A percentile compares a stretch with the other conserved stretches of the same genome.
These are phyloP conservation scores for Tor tambroides DNA, from an alignment of 2,113 vertebrate species.

Conservation along the genomic window DNA sequence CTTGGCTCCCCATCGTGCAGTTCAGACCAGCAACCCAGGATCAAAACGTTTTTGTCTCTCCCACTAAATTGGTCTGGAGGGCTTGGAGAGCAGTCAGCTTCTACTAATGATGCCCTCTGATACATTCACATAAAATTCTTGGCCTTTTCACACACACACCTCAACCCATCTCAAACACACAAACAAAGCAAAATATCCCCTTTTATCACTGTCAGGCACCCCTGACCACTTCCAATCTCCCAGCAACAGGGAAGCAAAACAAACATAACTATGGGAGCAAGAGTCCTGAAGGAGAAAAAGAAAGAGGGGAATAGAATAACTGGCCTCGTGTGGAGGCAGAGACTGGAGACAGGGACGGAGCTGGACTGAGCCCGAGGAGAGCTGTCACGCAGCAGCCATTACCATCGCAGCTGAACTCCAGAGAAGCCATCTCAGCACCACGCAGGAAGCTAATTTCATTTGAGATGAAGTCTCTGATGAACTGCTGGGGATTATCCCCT, in stretches of 20 bases:
- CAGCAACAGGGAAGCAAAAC: slow-evolving; percentile 54
- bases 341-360: slow-evolving; percentile 27
- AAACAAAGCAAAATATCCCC: slow-evolving; percentile 53
- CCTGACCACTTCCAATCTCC: slow-evolving; percentile 39
- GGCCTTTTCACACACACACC: slow-evolving; percentile 37
- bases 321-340: slow-evolving; percentile 51
- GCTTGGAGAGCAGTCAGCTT: slow-evolving; percentile 24
- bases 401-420: slow-evolving; percentile 54
- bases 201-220: slow-evolving; percentile 45
- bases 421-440: slow-evolving; percentile 34
- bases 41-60: slow-evolving; percentile 56
- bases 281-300: slow-evolving; percentile 53
- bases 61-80: slow-evolving; percentile 53
- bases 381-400: slow-evolving; percentile 61
- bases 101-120: slow-evolving; percentile 52
- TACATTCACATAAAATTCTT: slow-evolving; percentile 29
- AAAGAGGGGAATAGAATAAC: slow-evolving; percentile 57
- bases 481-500: slow-evolving; percentile 49
- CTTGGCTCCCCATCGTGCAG: slow-evolving; percentile 70
- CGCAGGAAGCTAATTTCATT: slow-evolving; percentile 60
- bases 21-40: slow-evolving; percentile 60
- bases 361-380: slow-evolving; percentile 75
- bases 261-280: slow-evolving; percentile 51
- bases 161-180: slow-evolving; percentile 15
- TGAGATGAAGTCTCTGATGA: slow-evolving; percentile 61